phyloP scores from a whole-genome alignment of 2,113 vertebrate species.

The Tragelaphus strepsiceros region DNA sequence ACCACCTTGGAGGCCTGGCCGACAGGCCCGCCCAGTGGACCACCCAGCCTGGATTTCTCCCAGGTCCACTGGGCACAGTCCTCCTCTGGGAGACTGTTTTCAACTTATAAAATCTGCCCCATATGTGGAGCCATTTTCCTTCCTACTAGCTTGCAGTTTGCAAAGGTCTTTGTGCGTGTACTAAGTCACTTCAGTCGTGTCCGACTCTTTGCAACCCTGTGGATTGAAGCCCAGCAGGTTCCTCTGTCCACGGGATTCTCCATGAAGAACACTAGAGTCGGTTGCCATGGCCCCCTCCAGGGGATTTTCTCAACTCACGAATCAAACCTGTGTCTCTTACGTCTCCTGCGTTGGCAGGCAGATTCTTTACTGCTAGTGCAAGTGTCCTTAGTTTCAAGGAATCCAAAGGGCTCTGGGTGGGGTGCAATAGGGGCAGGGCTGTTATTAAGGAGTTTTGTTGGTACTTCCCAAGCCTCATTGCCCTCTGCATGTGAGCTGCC shows the following conservation, averaged over 20 bases:
- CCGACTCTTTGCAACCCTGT: neutral
- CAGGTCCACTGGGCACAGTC: neutral
- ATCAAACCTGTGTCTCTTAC: neutral
- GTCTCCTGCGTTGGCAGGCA: neutral
- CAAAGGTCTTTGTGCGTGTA: neutral
- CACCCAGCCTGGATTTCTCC: too few relatives aligned
- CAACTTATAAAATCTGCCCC: neutral
- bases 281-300: neutral
- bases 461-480: neutral
- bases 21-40: fast-evolving
- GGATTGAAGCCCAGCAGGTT: neutral
- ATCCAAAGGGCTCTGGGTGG: neutral
- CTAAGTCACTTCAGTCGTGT: neutral
- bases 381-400: neutral
- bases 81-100: neutral
- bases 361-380: neutral
- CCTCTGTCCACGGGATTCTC: neutral
- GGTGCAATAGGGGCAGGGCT: fast-evolving
- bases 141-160: too few relatives aligned
- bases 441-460: neutral
- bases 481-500: fast-evolving
- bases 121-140: neutral
- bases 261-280: neutral
- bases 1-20: neutral
- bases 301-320: neutral